Conservation (phyloP, 2,797 vertebrate genomes). For the Onychomys arenicola region DNA sequence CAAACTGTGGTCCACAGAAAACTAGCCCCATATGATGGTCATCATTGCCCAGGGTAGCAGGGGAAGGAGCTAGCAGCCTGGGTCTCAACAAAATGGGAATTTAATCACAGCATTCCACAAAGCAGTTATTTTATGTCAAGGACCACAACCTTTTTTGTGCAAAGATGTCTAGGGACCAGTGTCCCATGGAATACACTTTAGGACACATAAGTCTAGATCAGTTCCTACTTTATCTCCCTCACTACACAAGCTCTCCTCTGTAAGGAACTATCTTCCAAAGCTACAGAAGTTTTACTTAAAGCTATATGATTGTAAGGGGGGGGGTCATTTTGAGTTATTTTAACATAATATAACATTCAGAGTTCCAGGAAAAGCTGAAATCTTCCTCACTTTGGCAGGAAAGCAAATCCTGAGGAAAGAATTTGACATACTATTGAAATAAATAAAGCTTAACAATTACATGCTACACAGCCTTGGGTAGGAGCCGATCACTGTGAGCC, state of each 20-base stretch:
- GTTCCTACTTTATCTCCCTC: background rate
- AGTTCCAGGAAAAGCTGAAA: background rate
- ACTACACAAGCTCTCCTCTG: background rate
- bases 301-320: background rate
- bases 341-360: background rate
- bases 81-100: background rate
- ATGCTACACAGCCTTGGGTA: background rate
- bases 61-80: background rate
- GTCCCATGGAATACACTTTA: background rate
- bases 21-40: background rate
- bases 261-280: background rate
- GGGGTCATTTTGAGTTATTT: slow-evolving; percentile 11
- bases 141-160: background rate
- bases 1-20: background rate
- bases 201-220: background rate
- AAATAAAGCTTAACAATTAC: background rate
- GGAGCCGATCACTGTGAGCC: background rate
- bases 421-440: background rate
- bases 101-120: background rate
- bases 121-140: background rate
- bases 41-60: background rate
- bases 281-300: slow-evolving; percentile 38
- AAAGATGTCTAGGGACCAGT: background rate
- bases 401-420: background rate
- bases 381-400: background rate